These are phyloP conservation scores for Apogon talboti DNA, from an alignment of 2,797 vertebrate genomes.

Conservation along the genomic window DNA sequence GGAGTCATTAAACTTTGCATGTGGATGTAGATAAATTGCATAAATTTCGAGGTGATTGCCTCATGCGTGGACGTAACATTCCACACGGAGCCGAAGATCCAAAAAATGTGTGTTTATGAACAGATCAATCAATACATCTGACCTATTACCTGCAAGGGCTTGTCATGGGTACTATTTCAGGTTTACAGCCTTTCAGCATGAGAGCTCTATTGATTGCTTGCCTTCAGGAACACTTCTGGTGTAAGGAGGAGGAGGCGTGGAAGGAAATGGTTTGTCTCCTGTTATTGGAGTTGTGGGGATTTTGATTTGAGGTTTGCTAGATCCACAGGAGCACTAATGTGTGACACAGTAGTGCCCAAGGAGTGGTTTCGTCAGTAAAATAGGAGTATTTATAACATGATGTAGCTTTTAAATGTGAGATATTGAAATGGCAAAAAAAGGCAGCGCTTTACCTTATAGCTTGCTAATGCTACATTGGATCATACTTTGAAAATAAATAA, in stretches of 20 bases:
- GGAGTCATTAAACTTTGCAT: conserved; percentile 46
- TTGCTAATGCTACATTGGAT: too few species aligned
- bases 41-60: conserved; percentile 33
- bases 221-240: conserved; percentile 73
- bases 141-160: conserved; percentile 79
- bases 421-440: conserved; percentile 1
- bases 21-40: conserved; percentile 42
- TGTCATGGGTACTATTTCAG: conserved; percentile 80
- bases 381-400: conserved; percentile 20
- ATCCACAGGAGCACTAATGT: conserved; percentile 40
- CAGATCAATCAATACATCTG: conserved; percentile 78
- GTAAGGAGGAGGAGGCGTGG: conserved; percentile 39
- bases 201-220: conserved; percentile 76
- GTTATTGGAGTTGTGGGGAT: conserved; percentile 57
- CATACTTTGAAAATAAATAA: too few species aligned
- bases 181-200: conserved; percentile 76
- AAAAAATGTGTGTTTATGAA: conserved; percentile 78
- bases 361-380: conserved; percentile 17
- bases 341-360: conserved; percentile 15
- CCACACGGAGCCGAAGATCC: conserved; percentile 47
- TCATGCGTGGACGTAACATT: conserved; percentile 53
- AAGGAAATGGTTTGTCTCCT: conserved; percentile 46
- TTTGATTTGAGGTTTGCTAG: conserved; percentile 43
- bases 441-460: too few species aligned
- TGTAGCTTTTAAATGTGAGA: not conserved